These are phyloP conservation scores for Psophia crepitans DNA, from an alignment of 2,113 vertebrate species.

Conservation along the genomic window DNA sequence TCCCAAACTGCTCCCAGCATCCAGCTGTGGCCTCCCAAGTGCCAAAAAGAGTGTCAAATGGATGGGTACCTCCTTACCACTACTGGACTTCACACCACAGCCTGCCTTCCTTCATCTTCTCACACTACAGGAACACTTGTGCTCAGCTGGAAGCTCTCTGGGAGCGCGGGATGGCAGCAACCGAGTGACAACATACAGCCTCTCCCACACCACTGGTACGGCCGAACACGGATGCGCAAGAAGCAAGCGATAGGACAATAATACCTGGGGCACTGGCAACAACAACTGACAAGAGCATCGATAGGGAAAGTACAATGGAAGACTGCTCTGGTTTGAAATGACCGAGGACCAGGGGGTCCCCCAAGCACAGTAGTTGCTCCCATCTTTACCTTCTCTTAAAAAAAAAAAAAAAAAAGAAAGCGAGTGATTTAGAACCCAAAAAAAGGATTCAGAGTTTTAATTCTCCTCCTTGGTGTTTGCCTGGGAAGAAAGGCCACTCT, in stretches of 20 bases:
- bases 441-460: not conserved
- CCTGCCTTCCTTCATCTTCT: not conserved
- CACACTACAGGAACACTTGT: not conserved
- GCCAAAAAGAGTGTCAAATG: not conserved
- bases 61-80: not conserved
- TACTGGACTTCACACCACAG: not conserved
- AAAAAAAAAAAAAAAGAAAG: not conserved
- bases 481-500: not conserved
- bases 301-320: not conserved
- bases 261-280: not conserved
- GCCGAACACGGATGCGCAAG: fast-evolving
- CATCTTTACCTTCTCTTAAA: not conserved
- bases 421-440: not conserved
- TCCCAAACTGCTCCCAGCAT: not conserved
- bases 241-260: not conserved
- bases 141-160: not conserved
- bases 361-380: not conserved
- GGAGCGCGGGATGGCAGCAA: not conserved
- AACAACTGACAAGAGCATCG: not conserved
- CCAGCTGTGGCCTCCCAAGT: not conserved
- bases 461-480: not conserved
- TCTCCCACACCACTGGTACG: not conserved
- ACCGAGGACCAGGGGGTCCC: not conserved
- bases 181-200: not conserved
- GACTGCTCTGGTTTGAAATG: not conserved